Conservation (phyloP, 2,888 invertebrate species). For the Cerceris rybyensis region DNA sequence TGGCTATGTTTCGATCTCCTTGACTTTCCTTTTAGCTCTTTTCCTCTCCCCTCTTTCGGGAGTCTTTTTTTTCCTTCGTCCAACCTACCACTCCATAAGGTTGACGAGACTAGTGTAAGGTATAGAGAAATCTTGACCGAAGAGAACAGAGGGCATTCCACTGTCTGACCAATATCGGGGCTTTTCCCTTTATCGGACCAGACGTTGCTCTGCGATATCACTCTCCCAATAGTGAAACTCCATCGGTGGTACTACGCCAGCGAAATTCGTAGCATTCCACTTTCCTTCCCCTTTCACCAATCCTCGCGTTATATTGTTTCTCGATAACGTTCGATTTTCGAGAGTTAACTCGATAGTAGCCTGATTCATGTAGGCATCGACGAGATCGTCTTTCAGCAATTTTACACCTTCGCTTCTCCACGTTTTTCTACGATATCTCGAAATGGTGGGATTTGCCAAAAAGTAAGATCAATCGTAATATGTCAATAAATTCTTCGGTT, state of each 20-base stretch:
- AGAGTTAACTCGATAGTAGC: constrained; percentile 39
- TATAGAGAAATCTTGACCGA: constrained; percentile 72
- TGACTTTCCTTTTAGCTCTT: constrained; percentile 47
- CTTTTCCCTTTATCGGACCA: constrained; percentile 66
- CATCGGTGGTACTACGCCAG: constrained; percentile 53
- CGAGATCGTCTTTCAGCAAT: constrained; percentile 35
- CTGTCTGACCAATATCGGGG: constrained; percentile 72
- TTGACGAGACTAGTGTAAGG: constrained; percentile 58
- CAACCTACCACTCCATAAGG: constrained; percentile 49
- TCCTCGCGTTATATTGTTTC: constrained; percentile 42
- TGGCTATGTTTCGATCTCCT: constrained; percentile 54
- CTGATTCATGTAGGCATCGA: constrained; percentile 41
- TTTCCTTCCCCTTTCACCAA: constrained; percentile 39
- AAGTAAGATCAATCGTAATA: background rate
- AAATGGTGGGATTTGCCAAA: background rate
- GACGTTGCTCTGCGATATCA: constrained; percentile 39
- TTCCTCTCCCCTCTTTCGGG: background rate
- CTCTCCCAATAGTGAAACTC: constrained; percentile 47
- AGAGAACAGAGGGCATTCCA: constrained; percentile 70
- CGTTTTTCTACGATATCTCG: background rate
- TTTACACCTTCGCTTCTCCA: background rate
- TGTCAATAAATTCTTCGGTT: background rate
- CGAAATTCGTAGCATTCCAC: constrained; percentile 66
- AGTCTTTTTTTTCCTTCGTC: background rate
- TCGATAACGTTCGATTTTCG: constrained; percentile 17